These are phyloP conservation scores for Magallana nippona DNA, from an alignment of 2,888 invertebrate genomes.

Conservation along the genomic window DNA sequence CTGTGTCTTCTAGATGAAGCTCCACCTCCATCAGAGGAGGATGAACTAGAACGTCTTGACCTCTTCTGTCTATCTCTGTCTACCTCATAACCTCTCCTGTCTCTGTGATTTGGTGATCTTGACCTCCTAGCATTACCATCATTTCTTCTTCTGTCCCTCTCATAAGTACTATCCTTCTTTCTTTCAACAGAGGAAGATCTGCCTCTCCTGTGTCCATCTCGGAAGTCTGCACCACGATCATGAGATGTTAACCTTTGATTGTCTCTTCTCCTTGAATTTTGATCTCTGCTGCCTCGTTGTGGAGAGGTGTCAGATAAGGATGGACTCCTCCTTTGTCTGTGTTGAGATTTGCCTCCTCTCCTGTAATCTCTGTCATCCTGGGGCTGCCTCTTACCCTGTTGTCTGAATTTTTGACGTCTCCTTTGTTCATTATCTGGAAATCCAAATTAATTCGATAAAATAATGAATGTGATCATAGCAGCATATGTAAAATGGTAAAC, in stretches of 20 bases:
- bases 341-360: not conserved
- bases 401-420: not conserved
- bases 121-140: constrained; percentile 34
- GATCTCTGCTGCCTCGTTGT: not conserved
- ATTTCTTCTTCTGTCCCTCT: not conserved
- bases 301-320: not conserved
- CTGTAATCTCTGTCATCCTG: not conserved
- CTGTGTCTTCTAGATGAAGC: constrained; percentile 29
- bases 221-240: not conserved
- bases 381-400: not conserved
- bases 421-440: not conserved
- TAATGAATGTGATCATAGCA: no score
- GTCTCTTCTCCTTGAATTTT: not conserved
- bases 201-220: not conserved
- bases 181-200: not conserved
- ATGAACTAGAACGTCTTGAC: constrained; percentile 35
- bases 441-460: not conserved
- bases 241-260: not conserved
- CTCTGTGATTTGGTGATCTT: constrained; percentile 15
- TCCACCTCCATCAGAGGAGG: constrained; percentile 4
- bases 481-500: not conserved
- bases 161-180: not conserved
- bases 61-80: constrained; percentile 28
- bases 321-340: not conserved
- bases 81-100: not conserved